Conservation (phyloP, 2,113 vertebrate genomes). For the Mellivora capensis region DNA sequence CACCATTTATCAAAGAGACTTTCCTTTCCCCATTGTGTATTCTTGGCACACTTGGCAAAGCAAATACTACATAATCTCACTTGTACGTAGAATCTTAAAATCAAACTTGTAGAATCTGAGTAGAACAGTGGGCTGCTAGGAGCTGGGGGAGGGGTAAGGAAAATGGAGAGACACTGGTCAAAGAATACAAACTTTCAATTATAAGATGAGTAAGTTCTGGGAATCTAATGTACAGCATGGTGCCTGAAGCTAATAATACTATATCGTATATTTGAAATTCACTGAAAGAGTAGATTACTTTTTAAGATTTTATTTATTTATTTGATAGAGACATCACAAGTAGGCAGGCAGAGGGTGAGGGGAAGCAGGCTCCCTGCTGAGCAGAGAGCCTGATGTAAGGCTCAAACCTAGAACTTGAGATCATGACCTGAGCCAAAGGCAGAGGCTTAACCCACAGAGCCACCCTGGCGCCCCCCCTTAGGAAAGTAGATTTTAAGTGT, state of each 20-base stretch:
- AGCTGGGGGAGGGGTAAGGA: neutral
- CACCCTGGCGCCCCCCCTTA: neutral
- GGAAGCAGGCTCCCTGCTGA: too few species aligned
- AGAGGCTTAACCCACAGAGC: too few species aligned
- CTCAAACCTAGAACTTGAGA: too few species aligned
- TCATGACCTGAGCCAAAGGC: too few species aligned
- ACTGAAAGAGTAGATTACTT: neutral
- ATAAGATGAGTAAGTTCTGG: neutral
- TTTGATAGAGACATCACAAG: too few species aligned
- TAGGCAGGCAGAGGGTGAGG: too few species aligned
- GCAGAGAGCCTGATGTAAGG: too few species aligned
- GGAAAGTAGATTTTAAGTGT: neutral
- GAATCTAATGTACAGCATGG: neutral
- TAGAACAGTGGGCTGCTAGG: neutral
- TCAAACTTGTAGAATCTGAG: neutral
- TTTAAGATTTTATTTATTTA: too few species aligned
- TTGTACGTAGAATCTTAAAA: neutral
- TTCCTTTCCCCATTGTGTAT: neutral
- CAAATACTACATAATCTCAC: neutral
- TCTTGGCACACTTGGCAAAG: neutral
- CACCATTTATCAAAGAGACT: neutral
- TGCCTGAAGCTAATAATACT: neutral
- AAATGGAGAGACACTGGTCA: neutral
- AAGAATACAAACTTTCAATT: neutral
- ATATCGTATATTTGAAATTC: neutral